Evolutionary conservation across 92 coral and sea anemone genomes (phyloP).

Genomic region (Phenganax subtilis): DNA sequence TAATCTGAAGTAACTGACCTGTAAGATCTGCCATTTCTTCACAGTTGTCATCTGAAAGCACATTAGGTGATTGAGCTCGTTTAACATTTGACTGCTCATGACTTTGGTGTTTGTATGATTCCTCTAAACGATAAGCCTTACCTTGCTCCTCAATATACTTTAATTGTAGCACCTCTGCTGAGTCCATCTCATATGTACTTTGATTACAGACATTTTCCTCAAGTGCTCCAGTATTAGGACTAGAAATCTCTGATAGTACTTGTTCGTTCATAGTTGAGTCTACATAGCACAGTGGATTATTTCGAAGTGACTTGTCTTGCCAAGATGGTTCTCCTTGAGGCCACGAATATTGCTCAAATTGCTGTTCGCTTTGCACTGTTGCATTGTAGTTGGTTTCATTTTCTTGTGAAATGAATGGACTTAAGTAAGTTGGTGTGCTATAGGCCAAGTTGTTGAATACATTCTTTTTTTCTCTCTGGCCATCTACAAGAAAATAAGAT

Average conservation of each 20-base stretch:
- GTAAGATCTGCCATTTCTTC: background rate
- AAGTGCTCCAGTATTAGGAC: background rate
- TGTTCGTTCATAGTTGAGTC: background rate
- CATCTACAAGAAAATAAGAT: background rate
- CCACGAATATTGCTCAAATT: background rate
- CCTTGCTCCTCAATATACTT: background rate
- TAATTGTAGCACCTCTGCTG: background rate
- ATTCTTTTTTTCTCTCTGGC: background rate
- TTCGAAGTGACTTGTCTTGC: background rate
- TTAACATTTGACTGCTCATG: background rate
- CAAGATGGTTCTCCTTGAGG: background rate
- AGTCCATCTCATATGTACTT: background rate
- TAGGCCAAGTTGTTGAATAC: background rate
- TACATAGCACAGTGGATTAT: background rate
- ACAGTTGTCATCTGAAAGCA: background rate
- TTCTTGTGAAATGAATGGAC: background rate
- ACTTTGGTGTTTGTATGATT: background rate
- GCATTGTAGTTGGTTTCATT: background rate
- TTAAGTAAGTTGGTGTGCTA: background rate
- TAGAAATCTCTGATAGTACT: background rate
- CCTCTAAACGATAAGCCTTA: background rate
- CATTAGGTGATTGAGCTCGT: background rate
- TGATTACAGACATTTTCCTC: background rate
- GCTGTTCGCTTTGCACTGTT: background rate
- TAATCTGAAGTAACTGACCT: background rate